Evolutionary conservation across 2,888 invertebrate species (phyloP).

Genomic region (Callimorpha dominula): DNA sequence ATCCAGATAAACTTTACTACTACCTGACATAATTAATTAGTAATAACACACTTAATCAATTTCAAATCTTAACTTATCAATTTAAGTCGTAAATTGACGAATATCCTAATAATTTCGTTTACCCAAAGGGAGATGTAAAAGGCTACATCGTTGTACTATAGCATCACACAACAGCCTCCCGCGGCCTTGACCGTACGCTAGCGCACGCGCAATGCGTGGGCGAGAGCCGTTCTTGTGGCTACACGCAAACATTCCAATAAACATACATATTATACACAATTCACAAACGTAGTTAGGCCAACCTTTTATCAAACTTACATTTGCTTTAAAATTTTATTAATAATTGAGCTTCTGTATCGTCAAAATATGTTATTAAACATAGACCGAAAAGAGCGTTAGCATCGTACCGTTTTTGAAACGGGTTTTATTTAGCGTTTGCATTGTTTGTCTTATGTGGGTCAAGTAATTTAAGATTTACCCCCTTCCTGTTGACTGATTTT

Average conservation of each 20-base stretch:
- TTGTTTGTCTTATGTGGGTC: too few species aligned
- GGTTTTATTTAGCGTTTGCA: too few species aligned
- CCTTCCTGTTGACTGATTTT: too few species aligned
- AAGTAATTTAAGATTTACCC: too few species aligned
- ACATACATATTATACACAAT: too few species aligned
- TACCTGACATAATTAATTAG: background rate
- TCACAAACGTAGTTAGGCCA: background rate
- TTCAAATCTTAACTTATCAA: background rate
- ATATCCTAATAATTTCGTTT: background rate
- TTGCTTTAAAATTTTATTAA: background rate
- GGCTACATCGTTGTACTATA: constrained; percentile 1
- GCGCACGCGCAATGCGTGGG: constrained; percentile 15
- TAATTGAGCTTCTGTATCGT: background rate
- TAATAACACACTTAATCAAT: background rate
- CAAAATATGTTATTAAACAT: background rate
- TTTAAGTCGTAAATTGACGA: background rate
- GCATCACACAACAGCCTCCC: constrained; percentile 13
- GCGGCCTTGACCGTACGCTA: constrained; percentile 23
- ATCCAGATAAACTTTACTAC: too few species aligned
- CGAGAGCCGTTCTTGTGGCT: constrained; percentile 8
- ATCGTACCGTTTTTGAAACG: too few species aligned
- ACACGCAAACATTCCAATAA: constrained; percentile 14
- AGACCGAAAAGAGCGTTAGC: background rate
- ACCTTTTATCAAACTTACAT: background rate
- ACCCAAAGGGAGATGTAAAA: constrained; percentile 7